Base-by-base conservation (phyloP, 2,797 vertebrate species). In the Melanotaenia maccullochi region DNA sequence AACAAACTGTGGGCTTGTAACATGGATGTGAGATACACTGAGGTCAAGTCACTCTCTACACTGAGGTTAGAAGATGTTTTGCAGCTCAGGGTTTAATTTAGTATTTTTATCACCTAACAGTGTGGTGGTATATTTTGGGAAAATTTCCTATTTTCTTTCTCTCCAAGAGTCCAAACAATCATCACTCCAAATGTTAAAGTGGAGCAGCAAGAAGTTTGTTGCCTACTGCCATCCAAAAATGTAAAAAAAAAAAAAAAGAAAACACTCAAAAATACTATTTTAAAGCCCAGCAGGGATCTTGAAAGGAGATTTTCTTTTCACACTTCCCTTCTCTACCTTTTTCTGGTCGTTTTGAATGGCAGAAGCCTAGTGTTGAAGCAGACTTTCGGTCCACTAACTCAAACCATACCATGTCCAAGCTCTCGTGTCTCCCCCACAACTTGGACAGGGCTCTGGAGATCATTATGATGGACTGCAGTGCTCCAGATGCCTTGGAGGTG, bases 401-500 rank as follows among this genome's bases (percentile, higher is more conserved):
- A 78, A 84, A 91, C 82, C 86, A 88, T 62, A 87, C 84, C 56
- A 59, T 68, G 71, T 85, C 82, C 52, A 25, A 81, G 77, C 80
- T 73, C 79, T 71, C 33, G 3, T 13, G 66, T 64, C 72, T 40
- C 77, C 28, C 54, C 20, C 40, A 44, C 58, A 59, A 38, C 5
- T 68, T 57, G 25, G 49, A 52, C 57, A 9, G 64, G 38, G 67
- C 84, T 72, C 84, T 76, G 84, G 76, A 76, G 84, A 73, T 75
- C 75, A 56, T 79, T 84, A 76, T 79, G 84, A 88, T 51, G 25
- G 65, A 38, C 55, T 64, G 66, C 76, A 76, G 79, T 35, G 24
- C 69, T 87, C 82, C 85, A 85, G 82, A 88, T 87, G 85, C 76
- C 65, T 77, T 0, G 80, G 84, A 88, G 84, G 88, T 84, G 79